phyloP scores from a whole-genome alignment of 2,888 invertebrate species.

The Theretra japonica region DNA sequence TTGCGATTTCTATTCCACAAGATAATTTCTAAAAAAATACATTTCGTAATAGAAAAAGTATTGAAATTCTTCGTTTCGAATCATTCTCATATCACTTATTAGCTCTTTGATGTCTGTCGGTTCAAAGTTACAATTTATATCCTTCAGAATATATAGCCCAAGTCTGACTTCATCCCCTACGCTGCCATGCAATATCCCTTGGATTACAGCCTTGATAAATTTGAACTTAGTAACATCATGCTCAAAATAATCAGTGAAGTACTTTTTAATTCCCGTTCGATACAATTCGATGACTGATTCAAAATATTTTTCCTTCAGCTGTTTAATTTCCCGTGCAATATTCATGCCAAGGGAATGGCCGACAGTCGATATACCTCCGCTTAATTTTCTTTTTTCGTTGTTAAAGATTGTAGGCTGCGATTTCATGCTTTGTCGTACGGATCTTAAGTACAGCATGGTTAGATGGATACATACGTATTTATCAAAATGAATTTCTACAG shows the following conservation, averaged over 20 bases:
- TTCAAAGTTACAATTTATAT: background rate
- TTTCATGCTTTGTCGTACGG: constrained; percentile 53
- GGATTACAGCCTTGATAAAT: constrained; percentile 13
- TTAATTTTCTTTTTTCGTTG: constrained; percentile 41
- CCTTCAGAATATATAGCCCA: constrained; percentile 7
- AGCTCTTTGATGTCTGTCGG: no score
- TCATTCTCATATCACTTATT: no score
- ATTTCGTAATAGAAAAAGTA: no score
- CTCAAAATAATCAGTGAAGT: constrained; percentile 36
- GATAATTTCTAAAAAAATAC: no score
- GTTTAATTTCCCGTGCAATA: constrained; percentile 53
- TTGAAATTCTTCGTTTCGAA: no score
- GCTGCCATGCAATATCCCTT: constrained; percentile 14
- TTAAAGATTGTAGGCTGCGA: constrained; percentile 52
- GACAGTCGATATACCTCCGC: constrained; percentile 53
- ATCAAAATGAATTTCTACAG: constrained; percentile 54
- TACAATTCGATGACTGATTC: constrained; percentile 58
- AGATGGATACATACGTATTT: constrained; percentile 55
- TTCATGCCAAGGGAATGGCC: constrained; percentile 58
- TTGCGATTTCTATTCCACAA: no score
- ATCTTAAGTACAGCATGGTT: constrained; percentile 61
- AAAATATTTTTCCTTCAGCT: constrained; percentile 53
- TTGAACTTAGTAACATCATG: background rate
- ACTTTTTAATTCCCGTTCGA: constrained; percentile 41
- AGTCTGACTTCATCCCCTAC: background rate